Percentiles rank a stretch among this genome's conserved stretches.
Conservation (phyloP, 1,140 invertebrate genomes). For the Brachionus rotundiformis region DNA sequence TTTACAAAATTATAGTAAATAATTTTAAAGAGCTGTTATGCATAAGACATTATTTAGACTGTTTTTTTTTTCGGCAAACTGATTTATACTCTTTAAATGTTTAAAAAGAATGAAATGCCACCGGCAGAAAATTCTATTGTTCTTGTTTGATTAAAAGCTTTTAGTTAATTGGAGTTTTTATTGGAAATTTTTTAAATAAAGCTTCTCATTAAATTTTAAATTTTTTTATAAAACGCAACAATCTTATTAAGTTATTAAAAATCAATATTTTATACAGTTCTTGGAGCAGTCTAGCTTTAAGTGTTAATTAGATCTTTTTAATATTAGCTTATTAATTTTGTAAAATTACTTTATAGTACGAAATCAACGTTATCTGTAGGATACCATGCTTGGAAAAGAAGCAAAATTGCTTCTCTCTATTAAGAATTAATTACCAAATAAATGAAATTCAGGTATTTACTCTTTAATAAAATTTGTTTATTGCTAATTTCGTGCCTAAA, state of each 20-base stretch:
- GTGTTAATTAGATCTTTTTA: background rate
- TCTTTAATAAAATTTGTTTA: no score
- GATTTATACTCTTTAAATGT: background rate
- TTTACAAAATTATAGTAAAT: constrained; percentile 6
- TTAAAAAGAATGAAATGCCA: constrained; percentile 8
- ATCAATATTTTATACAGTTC: background rate
- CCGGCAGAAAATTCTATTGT: background rate
- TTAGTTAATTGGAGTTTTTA: constrained; percentile 17
- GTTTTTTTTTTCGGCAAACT: background rate
- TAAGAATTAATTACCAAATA: no score
- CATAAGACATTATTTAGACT: background rate
- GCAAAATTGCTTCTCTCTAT: no score
- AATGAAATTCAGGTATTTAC: no score
- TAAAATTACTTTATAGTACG: background rate
- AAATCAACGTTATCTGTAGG: background rate
- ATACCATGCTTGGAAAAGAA: no score
- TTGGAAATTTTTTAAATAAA: background rate
- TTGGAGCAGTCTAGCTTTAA: background rate
- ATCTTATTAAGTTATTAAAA: constrained; percentile 13
- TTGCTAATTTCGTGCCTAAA: background rate
- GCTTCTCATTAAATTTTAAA: constrained; percentile 9
- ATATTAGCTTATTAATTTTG: background rate
- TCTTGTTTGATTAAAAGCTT: constrained; percentile 21
- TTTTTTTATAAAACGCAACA: background rate
- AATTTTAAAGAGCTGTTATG: background rate